Base-by-base conservation (phyloP, 2,888 invertebrate genomes). In the Ectobius pallidus region DNA sequence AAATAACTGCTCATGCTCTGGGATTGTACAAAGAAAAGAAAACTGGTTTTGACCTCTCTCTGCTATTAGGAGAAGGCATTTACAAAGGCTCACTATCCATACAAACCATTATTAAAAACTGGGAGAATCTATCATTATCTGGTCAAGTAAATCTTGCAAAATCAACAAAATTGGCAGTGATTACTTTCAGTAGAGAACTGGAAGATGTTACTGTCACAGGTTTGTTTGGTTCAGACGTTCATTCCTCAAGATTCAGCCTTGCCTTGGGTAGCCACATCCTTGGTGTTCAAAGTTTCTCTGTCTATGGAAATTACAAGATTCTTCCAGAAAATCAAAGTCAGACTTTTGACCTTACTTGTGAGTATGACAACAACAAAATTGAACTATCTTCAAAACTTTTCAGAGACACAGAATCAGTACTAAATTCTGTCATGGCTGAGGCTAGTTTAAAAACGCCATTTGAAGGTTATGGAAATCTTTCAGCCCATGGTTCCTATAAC, bases 51-150 rank as follows among this genome's bases (percentile, higher is more conserved):
- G 68, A 55, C 34, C 34, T 70, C 1, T 55, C 71, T 14, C 42
- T 65, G 11, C n/a, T 42, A 20, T 58, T 61, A 30, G 30, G 46
- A 30, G 32, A 61, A 11, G 20, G 39, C 11, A 65, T 42, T 20
- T 71, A 58, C n/a, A 73, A 72, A 32, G 70, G 75, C 7, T 74
- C 75, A 3, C 44, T 77, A 3, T 65, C 73, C 39, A 49, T 78
- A 16, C 63, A 75, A 11, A 79, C 78, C 6, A 78, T 79, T 1
- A 73, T 78, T 7, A 69, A 73, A 39, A 68, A 70, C 2, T 73
- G 77, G 30, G 77, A 77, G 42, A 67, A 68, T 7, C 20, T 78
- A 11, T 63, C 74, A 1, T 69, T 77, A 1, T 61, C 73, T n/a
- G 77, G 76, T 3, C 73, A 76, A 27, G 75, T 77, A 75, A 77